phyloP scores from a whole-genome alignment of 2,797 vertebrate species.

The Brotula barbata region DNA sequence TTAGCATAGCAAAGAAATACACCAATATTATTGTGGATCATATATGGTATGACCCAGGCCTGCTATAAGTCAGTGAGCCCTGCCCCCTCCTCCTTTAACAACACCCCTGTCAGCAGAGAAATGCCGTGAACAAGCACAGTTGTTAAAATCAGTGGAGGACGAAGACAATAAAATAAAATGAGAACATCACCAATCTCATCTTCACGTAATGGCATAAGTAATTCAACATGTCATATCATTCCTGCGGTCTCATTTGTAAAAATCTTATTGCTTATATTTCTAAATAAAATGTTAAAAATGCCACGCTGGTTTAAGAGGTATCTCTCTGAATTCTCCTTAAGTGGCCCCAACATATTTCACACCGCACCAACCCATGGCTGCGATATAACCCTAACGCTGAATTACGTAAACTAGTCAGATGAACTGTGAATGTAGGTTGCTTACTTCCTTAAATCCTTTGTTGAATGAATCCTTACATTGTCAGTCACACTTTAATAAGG shows the following conservation, averaged over 20 bases:
- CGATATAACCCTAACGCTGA: no score
- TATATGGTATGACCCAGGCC: no score
- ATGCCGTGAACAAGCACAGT: slow-evolving; percentile 34
- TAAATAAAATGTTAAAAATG: neutral
- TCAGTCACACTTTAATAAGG: neutral
- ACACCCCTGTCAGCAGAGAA: slow-evolving; percentile 14
- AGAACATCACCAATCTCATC: slow-evolving; percentile 1
- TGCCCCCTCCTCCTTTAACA: neutral
- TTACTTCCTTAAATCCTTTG: neutral
- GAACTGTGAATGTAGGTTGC: no score
- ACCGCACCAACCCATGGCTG: no score
- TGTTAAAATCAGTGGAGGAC: slow-evolving; percentile 6
- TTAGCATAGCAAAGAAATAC: no score
- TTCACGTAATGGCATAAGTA: neutral
- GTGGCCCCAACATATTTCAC: no score
- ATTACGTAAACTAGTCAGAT: no score
- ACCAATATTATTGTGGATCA: no score
- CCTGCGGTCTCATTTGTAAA: neutral
- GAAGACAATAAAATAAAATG: slow-evolving; percentile 21
- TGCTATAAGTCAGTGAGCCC: no score
- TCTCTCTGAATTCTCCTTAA: no score
- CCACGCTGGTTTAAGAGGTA: no score
- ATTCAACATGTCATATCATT: neutral
- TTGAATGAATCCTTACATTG: neutral
- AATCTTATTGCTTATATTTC: neutral